Evolutionary conservation across 2,888 invertebrate genomes (phyloP).

Genomic region (Pomacea canaliculata): DNA sequence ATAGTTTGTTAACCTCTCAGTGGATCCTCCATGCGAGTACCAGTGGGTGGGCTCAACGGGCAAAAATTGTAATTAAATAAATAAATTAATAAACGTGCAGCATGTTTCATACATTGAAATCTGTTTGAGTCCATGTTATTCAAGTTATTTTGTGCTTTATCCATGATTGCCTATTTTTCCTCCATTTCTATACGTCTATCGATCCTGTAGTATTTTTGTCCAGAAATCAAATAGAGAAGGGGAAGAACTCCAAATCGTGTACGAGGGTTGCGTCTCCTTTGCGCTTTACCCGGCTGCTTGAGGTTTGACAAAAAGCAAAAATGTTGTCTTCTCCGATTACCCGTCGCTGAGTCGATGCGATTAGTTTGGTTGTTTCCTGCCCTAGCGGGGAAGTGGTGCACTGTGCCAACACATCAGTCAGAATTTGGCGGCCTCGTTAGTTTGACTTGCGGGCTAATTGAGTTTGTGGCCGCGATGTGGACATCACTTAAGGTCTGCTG

Average conservation of each 20-base stretch:
- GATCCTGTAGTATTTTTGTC: background rate
- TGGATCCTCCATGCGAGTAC: too few relatives aligned
- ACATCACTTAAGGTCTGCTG: background rate
- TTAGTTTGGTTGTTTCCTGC: slow-evolving; percentile 2
- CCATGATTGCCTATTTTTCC: too few relatives aligned
- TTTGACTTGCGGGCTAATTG: background rate
- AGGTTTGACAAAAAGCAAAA: too few relatives aligned
- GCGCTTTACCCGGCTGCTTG: too few relatives aligned
- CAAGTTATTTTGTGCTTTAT: too few relatives aligned
- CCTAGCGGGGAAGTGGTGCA: background rate
- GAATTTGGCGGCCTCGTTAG: background rate
- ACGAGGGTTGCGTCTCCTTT: too few relatives aligned
- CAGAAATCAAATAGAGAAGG: slow-evolving; percentile 7
- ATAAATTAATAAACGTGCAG: too few relatives aligned
- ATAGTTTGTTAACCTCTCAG: too few relatives aligned
- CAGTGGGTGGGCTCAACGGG: too few relatives aligned
- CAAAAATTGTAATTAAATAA: too few relatives aligned
- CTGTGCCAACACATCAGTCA: slow-evolving; percentile 16
- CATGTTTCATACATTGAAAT: too few relatives aligned
- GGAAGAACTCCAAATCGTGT: background rate
- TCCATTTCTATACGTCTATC: background rate
- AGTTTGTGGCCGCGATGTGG: background rate
- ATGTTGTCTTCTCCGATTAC: background rate
- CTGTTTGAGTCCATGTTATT: too few relatives aligned
- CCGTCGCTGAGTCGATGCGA: background rate